Conservation (phyloP, 2,797 vertebrate genomes). For the Nyctibius grandis region DNA sequence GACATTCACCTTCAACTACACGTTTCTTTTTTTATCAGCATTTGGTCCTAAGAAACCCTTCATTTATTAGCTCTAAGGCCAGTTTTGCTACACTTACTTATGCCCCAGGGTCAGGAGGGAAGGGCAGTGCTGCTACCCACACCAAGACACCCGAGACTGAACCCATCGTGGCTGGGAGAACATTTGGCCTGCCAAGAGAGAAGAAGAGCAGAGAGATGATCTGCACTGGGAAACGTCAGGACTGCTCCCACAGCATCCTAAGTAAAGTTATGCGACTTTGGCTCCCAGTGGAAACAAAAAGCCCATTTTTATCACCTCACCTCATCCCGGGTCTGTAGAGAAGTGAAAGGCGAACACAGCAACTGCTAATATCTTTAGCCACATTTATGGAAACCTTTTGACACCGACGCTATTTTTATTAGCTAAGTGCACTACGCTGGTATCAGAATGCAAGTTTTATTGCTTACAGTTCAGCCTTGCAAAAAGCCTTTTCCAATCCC, state of each 20-base stretch:
- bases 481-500: conserved; percentile 76
- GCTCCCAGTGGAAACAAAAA: conserved; percentile 49
- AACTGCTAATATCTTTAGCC: conserved; percentile 66
- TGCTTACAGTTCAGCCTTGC: conserved; percentile 70
- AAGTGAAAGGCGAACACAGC: conserved; percentile 28
- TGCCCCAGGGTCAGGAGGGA: background rate
- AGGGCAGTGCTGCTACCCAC: background rate
- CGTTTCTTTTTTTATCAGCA: background rate
- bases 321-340: conserved; percentile 8
- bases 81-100: background rate
- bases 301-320: conserved; percentile 58
- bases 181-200: background rate
- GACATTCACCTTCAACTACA: background rate
- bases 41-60: background rate
- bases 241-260: background rate
- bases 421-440: conserved; percentile 70
- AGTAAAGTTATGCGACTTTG: background rate
- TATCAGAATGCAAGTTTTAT: conserved; percentile 71
- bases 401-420: conserved; percentile 75
- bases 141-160: background rate
- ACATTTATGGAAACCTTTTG: conserved; percentile 75
- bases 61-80: background rate
- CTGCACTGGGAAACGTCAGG: background rate
- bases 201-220: background rate
- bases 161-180: background rate